Percentiles rank a stretch among this genome's conserved stretches.
These are phyloP conservation scores for Drosophila sturtevanti DNA, from an alignment of 1,140 invertebrate species.

Conservation along the genomic window DNA sequence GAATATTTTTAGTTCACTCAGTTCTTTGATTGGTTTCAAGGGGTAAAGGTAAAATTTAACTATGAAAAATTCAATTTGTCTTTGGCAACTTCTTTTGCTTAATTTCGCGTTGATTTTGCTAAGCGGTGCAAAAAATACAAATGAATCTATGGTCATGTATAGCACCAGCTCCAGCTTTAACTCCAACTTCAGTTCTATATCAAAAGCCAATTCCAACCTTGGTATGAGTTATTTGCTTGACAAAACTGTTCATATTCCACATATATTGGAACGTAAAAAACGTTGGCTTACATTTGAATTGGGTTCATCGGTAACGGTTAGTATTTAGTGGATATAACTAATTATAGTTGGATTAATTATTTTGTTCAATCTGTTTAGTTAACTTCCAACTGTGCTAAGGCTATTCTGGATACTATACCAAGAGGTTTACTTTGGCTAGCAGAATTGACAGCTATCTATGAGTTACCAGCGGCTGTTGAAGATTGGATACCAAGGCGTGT, in stretches of 20 bases:
- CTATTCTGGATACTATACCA: conserved; percentile 52
- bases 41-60: conserved; percentile 16
- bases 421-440: conserved; percentile 37
- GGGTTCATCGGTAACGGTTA: conserved; percentile 52
- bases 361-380: conserved; percentile 24
- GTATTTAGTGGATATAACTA: conserved; percentile 1
- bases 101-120: background rate
- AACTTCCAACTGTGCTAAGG: conserved; percentile 56
- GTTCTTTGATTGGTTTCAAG: background rate
- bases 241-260: conserved; percentile 19
- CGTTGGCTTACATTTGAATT: conserved; percentile 66
- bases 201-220: background rate
- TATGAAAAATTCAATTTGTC: conserved; percentile 39
- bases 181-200: no score
- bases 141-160: background rate
- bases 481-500: conserved; percentile 59
- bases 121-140: background rate
- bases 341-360: background rate
- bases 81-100: conserved; percentile 8
- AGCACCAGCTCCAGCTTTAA: no score
- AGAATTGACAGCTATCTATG: conserved; percentile 51
- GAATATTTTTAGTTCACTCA: background rate
- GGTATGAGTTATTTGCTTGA: conserved; percentile 52
- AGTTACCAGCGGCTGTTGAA: conserved; percentile 51
- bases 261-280: conserved; percentile 53